Base-by-base conservation (phyloP, 37 sponge, comb jelly and placozoan species). In the Tethya wilhelma region DNA sequence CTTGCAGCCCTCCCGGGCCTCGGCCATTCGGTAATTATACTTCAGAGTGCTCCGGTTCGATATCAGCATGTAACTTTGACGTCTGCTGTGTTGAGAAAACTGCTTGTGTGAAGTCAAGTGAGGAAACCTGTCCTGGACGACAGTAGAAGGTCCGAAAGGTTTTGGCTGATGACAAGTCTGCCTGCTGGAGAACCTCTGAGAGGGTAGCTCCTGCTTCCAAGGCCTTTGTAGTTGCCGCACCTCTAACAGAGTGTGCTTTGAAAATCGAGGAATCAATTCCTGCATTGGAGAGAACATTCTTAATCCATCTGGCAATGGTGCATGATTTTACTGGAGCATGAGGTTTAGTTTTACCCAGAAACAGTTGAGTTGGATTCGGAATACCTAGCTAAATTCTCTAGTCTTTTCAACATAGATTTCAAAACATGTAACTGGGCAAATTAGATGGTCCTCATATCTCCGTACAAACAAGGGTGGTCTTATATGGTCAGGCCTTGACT, bases 31-130 rank as follows among this genome's bases (percentile, higher is more conserved):
- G 53, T 49, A 49, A 49, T n/a, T n/a, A n/a, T n/a, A n/a, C n/a
- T n/a, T n/a, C n/a, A n/a, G n/a, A n/a, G n/a, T n/a, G n/a, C n/a
- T 49, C 14, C 53, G 53, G 53, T 14, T 49, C 14, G 53, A 49
- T 49, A 49, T 49, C 53, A 49, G 53, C 53, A 49, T 49, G 53
- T 49, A 49, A 49, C 9, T 49, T 49, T 49, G 53, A 49, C 53
- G 53, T 49, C 9, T 49, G 53, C 9, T 9, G 14, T 49, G 14
- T 19, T 49, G 53, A 49, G 53, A 49, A 14, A 14, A 49, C 53
- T 19, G 53, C 53, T 19, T 49, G 53, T 49, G 53, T 49, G 53
- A 49, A 49, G 14, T 14, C 14, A 19, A 49, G 14, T 9, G 53
- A 49, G 9, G 14, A 19, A 9, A 49, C 53, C 14, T 49, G 53